These are phyloP conservation scores for Brevimyrus niger DNA, from an alignment of 2,113 vertebrate species.

Conservation along the genomic window DNA sequence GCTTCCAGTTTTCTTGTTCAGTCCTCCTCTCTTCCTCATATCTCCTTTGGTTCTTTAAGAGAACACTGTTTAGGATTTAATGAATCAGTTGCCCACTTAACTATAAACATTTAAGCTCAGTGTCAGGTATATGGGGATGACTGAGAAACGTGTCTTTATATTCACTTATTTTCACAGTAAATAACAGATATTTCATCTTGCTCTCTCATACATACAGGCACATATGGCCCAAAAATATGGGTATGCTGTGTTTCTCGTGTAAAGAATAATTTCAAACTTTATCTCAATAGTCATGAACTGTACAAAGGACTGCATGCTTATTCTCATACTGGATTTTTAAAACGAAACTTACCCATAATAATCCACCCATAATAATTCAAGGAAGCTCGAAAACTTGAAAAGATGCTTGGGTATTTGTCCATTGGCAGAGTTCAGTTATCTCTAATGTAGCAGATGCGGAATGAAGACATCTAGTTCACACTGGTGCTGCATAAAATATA, in stretches of 20 bases:
- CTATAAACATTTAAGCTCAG: neutral
- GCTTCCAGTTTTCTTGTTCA: neutral
- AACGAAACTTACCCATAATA: neutral
- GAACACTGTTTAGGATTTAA: neutral
- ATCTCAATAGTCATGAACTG: neutral
- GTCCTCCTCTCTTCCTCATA: neutral
- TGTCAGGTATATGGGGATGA: neutral
- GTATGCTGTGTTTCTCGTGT: neutral
- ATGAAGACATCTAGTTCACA: neutral
- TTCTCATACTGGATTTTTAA: neutral
- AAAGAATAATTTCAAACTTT: neutral
- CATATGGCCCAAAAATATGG: neutral
- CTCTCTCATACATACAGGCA: neutral
- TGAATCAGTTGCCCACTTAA: neutral
- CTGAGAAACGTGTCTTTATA: neutral
- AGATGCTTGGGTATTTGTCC: neutral
- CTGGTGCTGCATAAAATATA: neutral
- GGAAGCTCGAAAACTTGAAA: neutral
- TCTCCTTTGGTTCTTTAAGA: neutral
- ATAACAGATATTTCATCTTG: neutral
- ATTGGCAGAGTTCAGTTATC: neutral
- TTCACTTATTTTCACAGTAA: neutral
- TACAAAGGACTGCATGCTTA: neutral
- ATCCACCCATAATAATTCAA: neutral
- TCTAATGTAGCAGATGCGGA: neutral